Base-by-base conservation (phyloP, 1,140 invertebrate species). In the Lordiphosa stackelbergi region DNA sequence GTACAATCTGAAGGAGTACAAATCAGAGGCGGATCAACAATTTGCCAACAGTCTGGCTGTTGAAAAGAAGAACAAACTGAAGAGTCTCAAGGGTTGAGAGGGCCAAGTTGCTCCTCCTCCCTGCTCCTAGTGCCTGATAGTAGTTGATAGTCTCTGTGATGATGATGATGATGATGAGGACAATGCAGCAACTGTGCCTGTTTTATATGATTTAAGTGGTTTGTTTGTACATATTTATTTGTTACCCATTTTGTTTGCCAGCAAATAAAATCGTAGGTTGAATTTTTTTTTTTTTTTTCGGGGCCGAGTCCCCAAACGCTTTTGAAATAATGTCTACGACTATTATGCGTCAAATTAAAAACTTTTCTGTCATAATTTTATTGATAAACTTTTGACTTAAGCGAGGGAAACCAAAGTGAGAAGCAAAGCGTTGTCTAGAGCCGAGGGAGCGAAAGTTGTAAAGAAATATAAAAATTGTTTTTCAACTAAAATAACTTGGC, bases 311-410 rank as follows among this genome's bases (percentile, higher is more conserved):
- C 57, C 66, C 49, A 24, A 53, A 53, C 61, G 60, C 57, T 55
- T 59, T 34, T 52, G 55, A 54, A 64, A 63, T 56, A 56, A 46
- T 64, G 45, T 49, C 48, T 48, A 42, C 54, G 53, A 66, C 53
- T 62, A 81, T 81, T 78, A 64, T 73, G 68, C 73, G 78, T 78
- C 83, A 85, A 77, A 85, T 85, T 85, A 81, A 85, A 85, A 85
- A 85, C 60, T 85, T 85, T 85, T 64, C 41, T 57, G 57, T 75
- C 62, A 81, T 73, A 85, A 85, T 85, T 85, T 79, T 85, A 85
- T 85, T 85, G 79, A 70, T 85, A 85, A 81, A 85, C 69, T 85
- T 85, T 81, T 61, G 38, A 71, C 49, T 49, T 53, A 72, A 49
- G 48, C 13, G 41, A 36, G 24, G 11, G 8, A 45, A 12, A 40